These are phyloP conservation scores for Nemurella pictetii DNA, from an alignment of 2,888 invertebrate species.

Conservation along the genomic window DNA sequence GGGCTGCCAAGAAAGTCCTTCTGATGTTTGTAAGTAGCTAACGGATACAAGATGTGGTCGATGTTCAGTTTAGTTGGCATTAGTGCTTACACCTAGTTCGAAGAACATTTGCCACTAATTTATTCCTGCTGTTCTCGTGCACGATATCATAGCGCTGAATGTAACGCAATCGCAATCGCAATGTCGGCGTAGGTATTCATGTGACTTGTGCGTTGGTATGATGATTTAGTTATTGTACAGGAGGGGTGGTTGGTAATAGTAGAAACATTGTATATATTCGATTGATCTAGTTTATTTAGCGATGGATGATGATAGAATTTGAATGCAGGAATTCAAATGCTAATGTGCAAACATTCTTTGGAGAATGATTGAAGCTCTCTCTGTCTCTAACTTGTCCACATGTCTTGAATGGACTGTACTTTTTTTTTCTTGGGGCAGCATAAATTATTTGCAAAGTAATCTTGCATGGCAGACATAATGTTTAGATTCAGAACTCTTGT, in stretches of 20 bases:
- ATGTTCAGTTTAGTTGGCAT: constrained; percentile 29
- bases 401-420: neutral
- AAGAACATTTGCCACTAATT: neutral
- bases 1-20: neutral
- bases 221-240: constrained; percentile 1
- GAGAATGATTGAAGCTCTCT: neutral
- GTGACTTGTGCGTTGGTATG: neutral
- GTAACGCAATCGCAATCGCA: neutral
- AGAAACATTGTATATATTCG: neutral
- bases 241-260: neutral
- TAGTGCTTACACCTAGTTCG: constrained; percentile 32
- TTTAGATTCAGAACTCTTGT: neutral
- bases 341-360: neutral
- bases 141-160: neutral
- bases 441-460: neutral
- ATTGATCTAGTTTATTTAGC: neutral
- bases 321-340: neutral
- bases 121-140: neutral
- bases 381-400: neutral
- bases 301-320: neutral
- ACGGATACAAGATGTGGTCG: neutral
- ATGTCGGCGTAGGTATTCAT: neutral
- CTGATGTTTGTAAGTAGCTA: constrained; percentile 2
- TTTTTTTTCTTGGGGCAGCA: neutral
- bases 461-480: neutral